These are phyloP conservation scores for Phalacrocorax aristotelis DNA, from an alignment of 2,113 vertebrate genomes.

Conservation along the genomic window DNA sequence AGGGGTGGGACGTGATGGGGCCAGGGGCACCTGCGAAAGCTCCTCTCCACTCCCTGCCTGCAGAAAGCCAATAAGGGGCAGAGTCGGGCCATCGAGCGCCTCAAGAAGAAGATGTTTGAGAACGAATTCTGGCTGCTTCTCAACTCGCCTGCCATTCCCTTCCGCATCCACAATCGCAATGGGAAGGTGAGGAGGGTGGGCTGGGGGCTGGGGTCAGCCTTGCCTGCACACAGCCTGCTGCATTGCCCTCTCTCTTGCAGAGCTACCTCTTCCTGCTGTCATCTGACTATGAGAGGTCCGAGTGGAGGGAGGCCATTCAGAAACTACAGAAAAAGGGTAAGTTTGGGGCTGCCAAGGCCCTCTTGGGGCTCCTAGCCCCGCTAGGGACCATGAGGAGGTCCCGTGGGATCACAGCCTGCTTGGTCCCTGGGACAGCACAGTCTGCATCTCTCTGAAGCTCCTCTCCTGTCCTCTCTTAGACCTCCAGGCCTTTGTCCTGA, in stretches of 20 bases:
- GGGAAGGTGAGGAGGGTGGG: slow-evolving; percentile 84
- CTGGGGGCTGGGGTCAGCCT: not conserved
- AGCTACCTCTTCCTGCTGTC: slow-evolving; percentile 93
- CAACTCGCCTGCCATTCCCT: slow-evolving; percentile 93
- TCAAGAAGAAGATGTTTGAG: slow-evolving; percentile 99
- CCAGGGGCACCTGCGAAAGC: fast-evolving
- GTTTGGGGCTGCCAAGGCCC: not conserved
- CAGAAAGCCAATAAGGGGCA: slow-evolving; percentile 95
- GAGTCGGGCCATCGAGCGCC: slow-evolving; percentile 89
- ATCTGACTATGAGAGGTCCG: slow-evolving; percentile 93
- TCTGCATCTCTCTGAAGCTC: not conserved
- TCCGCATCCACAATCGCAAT: slow-evolving; percentile 95
- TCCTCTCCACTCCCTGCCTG: not conserved
- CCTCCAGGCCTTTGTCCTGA: slow-evolving; percentile 89
- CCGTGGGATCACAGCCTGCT: not conserved
- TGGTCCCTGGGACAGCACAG: not conserved
- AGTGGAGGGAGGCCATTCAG: slow-evolving; percentile 96
- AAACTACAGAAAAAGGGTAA: slow-evolving; percentile 94
- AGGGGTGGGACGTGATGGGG: fast-evolving
- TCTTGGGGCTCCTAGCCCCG: fast-evolving
- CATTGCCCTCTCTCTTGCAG: slow-evolving; percentile 62
- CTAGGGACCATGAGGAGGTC: not conserved
- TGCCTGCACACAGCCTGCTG: not conserved
- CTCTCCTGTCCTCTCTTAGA: slow-evolving; percentile 69
- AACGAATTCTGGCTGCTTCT: slow-evolving; percentile 95